These are phyloP conservation scores for Lepetodrilus schrolli DNA, from an alignment of 2,888 invertebrate genomes.

Conservation along the genomic window DNA sequence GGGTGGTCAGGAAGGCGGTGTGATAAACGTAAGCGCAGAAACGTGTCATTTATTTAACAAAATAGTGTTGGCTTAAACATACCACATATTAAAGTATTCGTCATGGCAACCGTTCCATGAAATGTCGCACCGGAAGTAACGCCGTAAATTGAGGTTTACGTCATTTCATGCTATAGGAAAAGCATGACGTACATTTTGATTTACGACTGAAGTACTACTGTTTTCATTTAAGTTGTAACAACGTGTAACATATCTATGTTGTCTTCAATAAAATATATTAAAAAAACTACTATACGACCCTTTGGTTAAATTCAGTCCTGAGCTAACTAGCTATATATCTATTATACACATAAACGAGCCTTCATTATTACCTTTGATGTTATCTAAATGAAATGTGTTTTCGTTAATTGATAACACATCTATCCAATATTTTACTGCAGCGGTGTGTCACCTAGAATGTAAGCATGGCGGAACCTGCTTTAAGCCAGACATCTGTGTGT, in stretches of 20 bases:
- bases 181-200: no score
- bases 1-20: constrained; percentile 47
- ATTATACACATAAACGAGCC: neutral
- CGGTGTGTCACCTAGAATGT: constrained; percentile 40
- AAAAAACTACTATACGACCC: no score
- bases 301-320: no score
- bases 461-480: constrained; percentile 43
- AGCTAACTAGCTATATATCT: no score
- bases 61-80: neutral
- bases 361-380: neutral
- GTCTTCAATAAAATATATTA: no score
- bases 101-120: neutral
- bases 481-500: constrained; percentile 44
- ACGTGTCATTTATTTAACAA: no score
- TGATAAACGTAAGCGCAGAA: constrained; percentile 46
- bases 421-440: constrained; percentile 31
- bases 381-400: neutral
- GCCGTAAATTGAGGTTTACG: no score
- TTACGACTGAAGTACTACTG: no score
- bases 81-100: neutral
- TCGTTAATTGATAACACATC: neutral
- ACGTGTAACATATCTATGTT: no score
- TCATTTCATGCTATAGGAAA: no score
- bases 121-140: no score
- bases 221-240: no score